phyloP scores from a whole-genome alignment of 2,888 invertebrate species.

The Micropterix aruncella region DNA sequence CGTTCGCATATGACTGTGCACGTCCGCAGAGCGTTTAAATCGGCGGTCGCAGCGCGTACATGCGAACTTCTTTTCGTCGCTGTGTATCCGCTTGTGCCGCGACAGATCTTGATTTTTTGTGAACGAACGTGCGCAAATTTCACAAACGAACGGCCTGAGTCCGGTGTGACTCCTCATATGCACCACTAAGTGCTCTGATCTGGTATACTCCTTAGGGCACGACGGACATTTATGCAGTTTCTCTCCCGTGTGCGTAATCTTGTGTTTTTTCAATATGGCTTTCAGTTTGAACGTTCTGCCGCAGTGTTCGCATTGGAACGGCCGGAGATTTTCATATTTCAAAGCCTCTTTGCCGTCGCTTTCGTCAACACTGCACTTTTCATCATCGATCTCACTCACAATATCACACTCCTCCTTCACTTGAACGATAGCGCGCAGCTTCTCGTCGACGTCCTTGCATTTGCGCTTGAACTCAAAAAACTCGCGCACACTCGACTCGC shows the following conservation, averaged over 20 bases:
- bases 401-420: neutral
- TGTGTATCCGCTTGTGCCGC: slow-evolving; percentile 18
- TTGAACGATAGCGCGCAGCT: neutral
- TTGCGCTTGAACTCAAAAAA: slow-evolving; percentile 18
- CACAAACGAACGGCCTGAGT: slow-evolving; percentile 32
- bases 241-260: slow-evolving; percentile 21
- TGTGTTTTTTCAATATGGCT: slow-evolving; percentile 18
- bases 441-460: slow-evolving; percentile 11
- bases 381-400: neutral
- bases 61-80: slow-evolving; percentile 16
- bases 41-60: slow-evolving; percentile 16
- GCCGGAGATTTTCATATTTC: too few relatives aligned
- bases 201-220: slow-evolving; percentile 23
- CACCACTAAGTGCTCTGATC: slow-evolving; percentile 26
- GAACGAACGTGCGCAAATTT: slow-evolving; percentile 24
- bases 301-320: slow-evolving; percentile 16
- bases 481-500: slow-evolving; percentile 15
- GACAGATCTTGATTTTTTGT: slow-evolving; percentile 17
- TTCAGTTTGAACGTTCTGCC: slow-evolving; percentile 15
- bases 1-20: slow-evolving; percentile 16
- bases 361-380: neutral
- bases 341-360: neutral
- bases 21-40: slow-evolving; percentile 18
- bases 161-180: slow-evolving; percentile 37
- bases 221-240: slow-evolving; percentile 22